phyloP scores from a whole-genome alignment of 2,888 invertebrate species.

The Maniola hyperantus region DNA sequence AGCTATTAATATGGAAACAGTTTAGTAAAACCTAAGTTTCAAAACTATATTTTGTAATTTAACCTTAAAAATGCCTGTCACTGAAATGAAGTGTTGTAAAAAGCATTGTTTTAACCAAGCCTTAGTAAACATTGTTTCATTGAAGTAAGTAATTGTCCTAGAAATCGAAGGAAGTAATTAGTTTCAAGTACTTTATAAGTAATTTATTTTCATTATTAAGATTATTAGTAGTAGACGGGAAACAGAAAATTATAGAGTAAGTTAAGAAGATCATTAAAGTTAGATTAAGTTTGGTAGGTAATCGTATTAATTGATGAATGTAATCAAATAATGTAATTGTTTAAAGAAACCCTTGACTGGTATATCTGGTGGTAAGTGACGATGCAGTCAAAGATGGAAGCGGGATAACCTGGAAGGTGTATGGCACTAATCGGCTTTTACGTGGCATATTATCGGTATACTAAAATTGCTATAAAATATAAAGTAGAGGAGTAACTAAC shows the following conservation, averaged over 20 bases:
- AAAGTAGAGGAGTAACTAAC: no score
- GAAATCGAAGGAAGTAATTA: conserved; percentile 16
- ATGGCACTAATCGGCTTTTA: no score
- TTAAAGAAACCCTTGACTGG: no score
- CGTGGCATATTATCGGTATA: no score
- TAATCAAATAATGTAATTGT: not conserved
- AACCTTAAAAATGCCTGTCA: not conserved
- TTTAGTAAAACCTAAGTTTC: no score
- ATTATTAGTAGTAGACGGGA: not conserved
- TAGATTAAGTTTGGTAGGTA: not conserved
- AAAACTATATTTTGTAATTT: no score
- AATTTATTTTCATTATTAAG: conserved; percentile 7
- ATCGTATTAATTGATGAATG: not conserved
- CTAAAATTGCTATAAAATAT: no score
- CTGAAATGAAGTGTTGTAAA: not conserved
- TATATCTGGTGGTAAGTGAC: no score
- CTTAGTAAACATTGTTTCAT: not conserved
- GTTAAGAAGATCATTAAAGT: not conserved
- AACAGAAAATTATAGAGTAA: not conserved
- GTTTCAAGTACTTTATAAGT: conserved; percentile 1
- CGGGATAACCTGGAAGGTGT: no score
- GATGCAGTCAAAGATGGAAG: no score
- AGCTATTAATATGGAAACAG: no score
- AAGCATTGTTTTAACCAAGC: not conserved
- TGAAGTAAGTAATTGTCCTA: conserved; percentile 17